Base-by-base conservation (phyloP, 2,113 vertebrate species). In the Hippocampus barbouri region DNA sequence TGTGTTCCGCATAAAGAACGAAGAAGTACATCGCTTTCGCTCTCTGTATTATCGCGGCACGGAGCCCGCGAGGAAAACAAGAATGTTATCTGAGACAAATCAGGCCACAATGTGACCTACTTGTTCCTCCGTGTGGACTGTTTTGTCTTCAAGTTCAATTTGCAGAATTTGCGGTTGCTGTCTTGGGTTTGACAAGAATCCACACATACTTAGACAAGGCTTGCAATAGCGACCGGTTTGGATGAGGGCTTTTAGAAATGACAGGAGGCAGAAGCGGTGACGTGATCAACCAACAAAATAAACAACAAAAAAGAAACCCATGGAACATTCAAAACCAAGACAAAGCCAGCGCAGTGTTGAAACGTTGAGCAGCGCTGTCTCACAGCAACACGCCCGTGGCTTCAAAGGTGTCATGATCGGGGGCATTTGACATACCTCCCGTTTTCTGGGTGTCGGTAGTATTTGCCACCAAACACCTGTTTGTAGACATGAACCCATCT, bases 1-100 rank as follows among this genome's bases (percentile, higher is more conserved):
- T 51, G 3, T 23, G 51, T 75, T 70, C 80, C 68, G 67, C 64
- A 51, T 78, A 71, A 72, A 73, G 69, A 56, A 63, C 49, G 68
- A 59, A 59, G 68, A 73, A 75, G 69, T 76, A 75, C 77, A 77
- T 74, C 73, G 71, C 72, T 82, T 84, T 70, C 72, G 72, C 75
- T 72, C 20, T 43, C 71, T 27, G 49, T 64, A 70, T 80, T 71
- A 60, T 65, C 53, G 41, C 47, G 20, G 57, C 57, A 79, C 60
- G 54, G 61, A 76, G 68, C 62, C 41, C 65, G 54, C 51, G 71
- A 85, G 69, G 41, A 0, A 71, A 73, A 75, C 11, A 62, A 68
- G 71, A 68, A 57, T 65, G 75, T 76, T 71, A 23, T 8, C 15
- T 61, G 53, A 60, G 25, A 74, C 63, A 80, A 78, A 78, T 77